Evolutionary conservation across 2,888 invertebrate genomes (phyloP), one percentile per base, ranked within the genome.

Genomic region (Poecilus cupreus): DNA sequence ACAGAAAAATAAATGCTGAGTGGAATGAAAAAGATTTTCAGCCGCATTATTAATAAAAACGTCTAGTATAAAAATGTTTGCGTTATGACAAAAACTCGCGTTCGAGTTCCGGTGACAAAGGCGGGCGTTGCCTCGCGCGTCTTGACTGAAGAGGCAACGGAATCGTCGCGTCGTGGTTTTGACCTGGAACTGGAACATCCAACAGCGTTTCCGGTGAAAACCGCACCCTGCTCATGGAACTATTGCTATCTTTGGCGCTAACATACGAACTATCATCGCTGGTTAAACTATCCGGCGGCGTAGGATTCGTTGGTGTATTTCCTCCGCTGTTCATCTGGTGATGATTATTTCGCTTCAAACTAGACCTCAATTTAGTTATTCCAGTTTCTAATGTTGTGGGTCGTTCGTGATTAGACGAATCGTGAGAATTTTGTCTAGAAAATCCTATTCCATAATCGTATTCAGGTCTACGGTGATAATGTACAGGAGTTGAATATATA

Each of bases 181-280:
- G 91, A 5, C 91, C 91, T 74, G 89, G 89, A 16, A 88, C 89
- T 0, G 92, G 91, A 84, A 93, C 89, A 86, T 94, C 94, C 84
- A 94, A 90, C 86, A 94, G 88, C 32, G 94, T 92, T 74, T 94
- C 94, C 0, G 96, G 96, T 70, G 96, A 96, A 89, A 95, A 95
- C 81, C 94, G 91, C 82, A 94, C 96, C 11, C 96, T 90, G 46
- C 93, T 93, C 82, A 92, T 92, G n/a, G 94, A 94, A 24, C 93
- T 93, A 82, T 93, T 91, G 82, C 91, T 93, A 86, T 96, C 96
- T 86, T 95, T 92, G 16, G 97, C 97, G 6, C 97, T 97, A 84
- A 96, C 93, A 88, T 96, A 97, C 54, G 96, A 96, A 86, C 96
- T 95, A 87, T 96, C 97, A 22, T 97, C 97, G 86, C 96, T 96